These are phyloP conservation scores for Eilema sororculum DNA, from an alignment of 2,888 invertebrate genomes.

Conservation along the genomic window DNA sequence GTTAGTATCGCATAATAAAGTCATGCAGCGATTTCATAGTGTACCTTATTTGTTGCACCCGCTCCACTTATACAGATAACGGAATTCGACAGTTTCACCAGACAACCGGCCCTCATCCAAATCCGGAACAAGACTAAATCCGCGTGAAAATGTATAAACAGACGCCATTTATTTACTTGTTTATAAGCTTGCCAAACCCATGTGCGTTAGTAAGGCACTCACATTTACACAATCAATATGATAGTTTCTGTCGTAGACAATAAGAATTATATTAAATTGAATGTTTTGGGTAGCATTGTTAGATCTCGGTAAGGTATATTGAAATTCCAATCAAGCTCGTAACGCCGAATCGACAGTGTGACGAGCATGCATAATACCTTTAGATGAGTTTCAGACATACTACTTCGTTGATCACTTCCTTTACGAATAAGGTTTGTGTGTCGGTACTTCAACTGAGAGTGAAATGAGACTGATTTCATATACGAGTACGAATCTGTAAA, in stretches of 20 bases:
- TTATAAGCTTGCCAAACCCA: constrained; percentile 42
- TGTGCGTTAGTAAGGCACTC: constrained; percentile 32
- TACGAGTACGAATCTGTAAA: no score
- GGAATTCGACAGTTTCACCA: constrained; percentile 67
- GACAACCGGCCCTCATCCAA: constrained; percentile 46
- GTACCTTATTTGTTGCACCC: constrained; percentile 50
- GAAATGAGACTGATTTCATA: constrained; percentile 8
- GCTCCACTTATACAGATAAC: constrained; percentile 61
- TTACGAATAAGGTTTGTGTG: constrained; percentile 43
- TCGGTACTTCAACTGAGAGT: constrained; percentile 17
- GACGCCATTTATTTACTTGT: constrained; percentile 45
- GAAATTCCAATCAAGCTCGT: constrained; percentile 41
- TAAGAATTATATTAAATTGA: constrained; percentile 26
- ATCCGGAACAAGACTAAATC: constrained; percentile 60
- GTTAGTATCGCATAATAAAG: constrained; percentile 38
- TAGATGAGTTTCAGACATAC: constrained; percentile 29
- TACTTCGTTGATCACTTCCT: constrained; percentile 32
- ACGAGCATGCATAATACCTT: constrained; percentile 25
- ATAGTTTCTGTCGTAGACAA: constrained; percentile 15
- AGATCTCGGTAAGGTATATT: constrained; percentile 30
- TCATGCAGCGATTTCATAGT: constrained; percentile 26
- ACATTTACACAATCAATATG: constrained; percentile 27
- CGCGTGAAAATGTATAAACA: constrained; percentile 55
- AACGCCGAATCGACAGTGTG: constrained; percentile 33
- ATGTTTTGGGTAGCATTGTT: constrained; percentile 21